Evolutionary conservation across 2,113 vertebrate species (phyloP), one percentile per base, ranked within the genome.

Genomic region (Oncorhynchus mykiss): DNA sequence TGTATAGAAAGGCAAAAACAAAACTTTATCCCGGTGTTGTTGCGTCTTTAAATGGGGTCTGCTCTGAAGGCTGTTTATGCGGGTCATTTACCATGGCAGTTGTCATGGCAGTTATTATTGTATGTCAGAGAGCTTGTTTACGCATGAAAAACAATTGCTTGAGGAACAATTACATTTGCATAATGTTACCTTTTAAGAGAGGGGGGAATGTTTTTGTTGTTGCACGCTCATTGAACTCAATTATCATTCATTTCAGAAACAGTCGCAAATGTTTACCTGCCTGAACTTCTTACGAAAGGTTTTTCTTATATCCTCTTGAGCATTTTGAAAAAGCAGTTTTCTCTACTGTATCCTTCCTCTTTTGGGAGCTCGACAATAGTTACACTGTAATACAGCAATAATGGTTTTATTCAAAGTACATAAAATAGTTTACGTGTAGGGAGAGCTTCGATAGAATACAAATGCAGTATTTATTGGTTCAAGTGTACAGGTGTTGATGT

Each of bases 151-250:
- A 84, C 76, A 84, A 70, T 76, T 51, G 73, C 78, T 78, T 59
- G 49, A 84, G 74, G 67, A 73, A 34, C 66, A 27, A 22, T 67
- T 27, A 0, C 24, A 87, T 85, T 86, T 83, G 77, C 88, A 87
- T 88, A 87, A 85, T 86, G 72, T 75, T 83, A 81, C 72, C 73
- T 83, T 88, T 86, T 74, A 78, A 76, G 60, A 76, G 60, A 67
- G 39, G 24, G 24, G 8, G 25, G 62, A 51, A 27, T 74, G 4
- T 74, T 51, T 60, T 12, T 67, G 70, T 68, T 71, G 51, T 71
- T 67, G 20, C 45, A 71, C 74, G 31, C 22, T 84, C 51, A 83
- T 82, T 73, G 49, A 65, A 54, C 74, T 69, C 29, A 25, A 51
- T 79, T 83, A 72, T 80, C 80, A 34, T 82, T 78, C 76, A 5